These are phyloP conservation scores for Himalopsyche kuldschensis DNA, from an alignment of 2,888 invertebrate species.

Conservation along the genomic window DNA sequence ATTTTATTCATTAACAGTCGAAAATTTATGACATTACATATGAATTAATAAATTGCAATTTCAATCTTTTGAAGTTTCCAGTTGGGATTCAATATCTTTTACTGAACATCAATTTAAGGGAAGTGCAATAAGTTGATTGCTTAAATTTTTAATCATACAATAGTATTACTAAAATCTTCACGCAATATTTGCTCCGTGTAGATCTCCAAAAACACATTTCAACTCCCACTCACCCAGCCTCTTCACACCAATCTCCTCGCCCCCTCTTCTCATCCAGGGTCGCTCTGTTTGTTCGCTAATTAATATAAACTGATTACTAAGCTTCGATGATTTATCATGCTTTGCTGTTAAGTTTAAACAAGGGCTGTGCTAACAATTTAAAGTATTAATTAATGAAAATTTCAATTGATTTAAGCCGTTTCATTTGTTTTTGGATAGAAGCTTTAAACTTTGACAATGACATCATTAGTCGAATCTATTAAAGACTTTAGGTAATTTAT, in stretches of 20 bases:
- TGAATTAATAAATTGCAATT: no score
- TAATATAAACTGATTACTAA: slow-evolving; percentile 41
- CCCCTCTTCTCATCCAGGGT: background rate
- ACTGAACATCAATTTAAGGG: no score
- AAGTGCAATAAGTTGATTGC: no score
- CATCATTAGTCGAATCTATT: background rate
- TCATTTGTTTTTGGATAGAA: background rate
- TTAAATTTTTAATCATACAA: no score
- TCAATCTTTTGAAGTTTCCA: no score
- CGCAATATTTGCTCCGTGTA: background rate
- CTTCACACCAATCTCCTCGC: slow-evolving; percentile 5
- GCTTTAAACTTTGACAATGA: background rate
- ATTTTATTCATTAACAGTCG: no score
- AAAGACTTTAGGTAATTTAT: background rate
- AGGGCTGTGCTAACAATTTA: slow-evolving; percentile 16
- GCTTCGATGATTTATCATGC: slow-evolving; percentile 39
- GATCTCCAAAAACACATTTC: background rate
- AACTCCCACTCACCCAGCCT: background rate
- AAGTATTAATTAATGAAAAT: background rate
- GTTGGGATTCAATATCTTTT: no score
- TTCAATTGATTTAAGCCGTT: background rate
- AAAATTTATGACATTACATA: no score
- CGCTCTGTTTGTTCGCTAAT: slow-evolving; percentile 39
- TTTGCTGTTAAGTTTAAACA: slow-evolving; percentile 16
- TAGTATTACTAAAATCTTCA: no score